Evolutionary conservation across 1,140 invertebrate species (phyloP).

Genomic region (Drosophila kikkawai): DNA sequence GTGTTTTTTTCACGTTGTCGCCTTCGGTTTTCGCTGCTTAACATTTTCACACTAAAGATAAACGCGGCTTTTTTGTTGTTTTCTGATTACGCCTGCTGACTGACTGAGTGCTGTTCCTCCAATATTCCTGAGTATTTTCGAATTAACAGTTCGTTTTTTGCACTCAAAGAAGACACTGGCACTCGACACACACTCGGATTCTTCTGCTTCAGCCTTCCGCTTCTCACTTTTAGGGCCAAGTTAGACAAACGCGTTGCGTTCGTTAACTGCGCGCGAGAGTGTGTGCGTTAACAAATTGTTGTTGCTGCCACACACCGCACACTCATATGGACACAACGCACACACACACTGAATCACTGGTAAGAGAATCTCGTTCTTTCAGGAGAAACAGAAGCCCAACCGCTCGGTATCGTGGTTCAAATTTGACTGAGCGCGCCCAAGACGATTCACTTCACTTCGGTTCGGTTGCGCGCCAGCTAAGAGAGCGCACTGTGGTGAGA

Average conservation of each 20-base stretch:
- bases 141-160: constrained; percentile 35
- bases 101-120: constrained; percentile 23
- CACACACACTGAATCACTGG: constrained; percentile 34
- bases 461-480: constrained; percentile 20
- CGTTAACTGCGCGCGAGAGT: constrained; percentile 48
- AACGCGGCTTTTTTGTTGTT: constrained; percentile 27
- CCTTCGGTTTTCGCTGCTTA: constrained; percentile 1
- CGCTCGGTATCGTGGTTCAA: constrained; percentile 84
- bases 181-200: constrained; percentile 28
- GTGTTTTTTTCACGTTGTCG: constrained; percentile 23
- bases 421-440: constrained; percentile 73
- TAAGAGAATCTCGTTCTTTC: constrained; percentile 44
- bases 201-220: constrained; percentile 23
- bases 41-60: constrained; percentile 53
- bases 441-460: constrained; percentile 34
- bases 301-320: constrained; percentile 55
- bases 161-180: constrained; percentile 25
- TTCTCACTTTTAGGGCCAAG: constrained; percentile 62
- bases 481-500: constrained; percentile 15
- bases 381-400: constrained; percentile 67
- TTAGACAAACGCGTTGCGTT: constrained; percentile 57
- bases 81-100: constrained; percentile 8
- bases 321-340: constrained; percentile 32
- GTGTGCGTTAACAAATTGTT: constrained; percentile 68
- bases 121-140: constrained; percentile 14